Evolutionary conservation across 2,113 vertebrate species (phyloP), one percentile per base, ranked within the genome.

Genomic region (Echinops telfairi): DNA sequence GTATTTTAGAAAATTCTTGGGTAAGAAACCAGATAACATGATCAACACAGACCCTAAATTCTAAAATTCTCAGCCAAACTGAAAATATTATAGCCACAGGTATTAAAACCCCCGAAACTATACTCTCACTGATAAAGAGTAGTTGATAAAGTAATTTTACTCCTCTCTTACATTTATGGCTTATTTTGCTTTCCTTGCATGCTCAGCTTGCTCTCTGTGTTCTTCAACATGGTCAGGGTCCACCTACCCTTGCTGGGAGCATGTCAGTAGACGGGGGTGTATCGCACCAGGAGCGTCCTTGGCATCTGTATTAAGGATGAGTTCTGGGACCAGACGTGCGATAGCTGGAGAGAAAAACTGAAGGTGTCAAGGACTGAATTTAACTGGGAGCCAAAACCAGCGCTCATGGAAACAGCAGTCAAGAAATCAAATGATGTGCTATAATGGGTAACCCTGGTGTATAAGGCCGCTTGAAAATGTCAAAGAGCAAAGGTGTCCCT

Each of bases 61-160:
- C 33, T 90, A 8, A 78, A 0, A 38, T n/a, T 23, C 5, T 27
- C 80, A 76, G n/a, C 31, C 58, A 27, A 91, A 86, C 14, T 77
- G 7, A 27, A 47, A 92, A 76, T 43, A 23, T 23, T 53, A 2
- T 0, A 36, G 31, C 33, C 60, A 17, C 8, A 31, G 58, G 31
- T 33, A 64, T 16, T 31, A 9, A 84, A 86, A 93, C 76, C 23
- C 23, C 47, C 91, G 80, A 89, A 83, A 71, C 31, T 14, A 78
- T 40, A 29, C 47, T 68, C 77, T 43, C 71, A 20, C 8, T 40
- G 40, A 82, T n/a, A 77, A 83, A 25, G 57, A 94, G 78, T 81
- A 83, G 91, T 86, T 89, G 19, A 6, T 2, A 88, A 10, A 83
- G 62, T 38, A 60, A 22, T 4, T 84, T 94, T 80, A 64, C 73